These are phyloP conservation scores for Hemiscyllium ocellatum DNA, from an alignment of 2,113 vertebrate genomes.

Conservation along the genomic window DNA sequence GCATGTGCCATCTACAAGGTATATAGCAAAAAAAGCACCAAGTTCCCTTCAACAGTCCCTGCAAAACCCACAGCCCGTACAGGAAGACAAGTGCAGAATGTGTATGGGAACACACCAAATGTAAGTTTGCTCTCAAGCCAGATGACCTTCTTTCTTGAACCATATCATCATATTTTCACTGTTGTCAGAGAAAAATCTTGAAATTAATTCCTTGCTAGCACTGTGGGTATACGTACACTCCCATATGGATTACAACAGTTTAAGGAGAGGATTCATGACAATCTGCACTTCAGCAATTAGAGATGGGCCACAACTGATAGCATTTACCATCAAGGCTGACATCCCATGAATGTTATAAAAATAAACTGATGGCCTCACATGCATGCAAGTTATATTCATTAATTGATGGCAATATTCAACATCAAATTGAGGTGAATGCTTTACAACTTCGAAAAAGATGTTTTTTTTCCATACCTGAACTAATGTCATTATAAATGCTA, in stretches of 20 bases:
- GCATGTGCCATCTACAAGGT: no score
- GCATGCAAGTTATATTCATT: not conserved
- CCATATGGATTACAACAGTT: not conserved
- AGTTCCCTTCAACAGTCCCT: no score
- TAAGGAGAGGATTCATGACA: not conserved
- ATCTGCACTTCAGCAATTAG: not conserved
- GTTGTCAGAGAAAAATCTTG: no score
- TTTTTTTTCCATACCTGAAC: not conserved
- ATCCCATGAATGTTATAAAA: not conserved
- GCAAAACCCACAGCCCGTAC: no score
- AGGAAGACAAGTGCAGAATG: no score
- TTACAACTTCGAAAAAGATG: not conserved
- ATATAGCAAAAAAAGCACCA: no score
- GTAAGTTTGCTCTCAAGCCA: no score
- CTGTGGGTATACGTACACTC: not conserved
- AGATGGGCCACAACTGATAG: not conserved
- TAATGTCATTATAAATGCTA: not conserved
- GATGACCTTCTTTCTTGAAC: no score
- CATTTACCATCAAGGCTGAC: not conserved
- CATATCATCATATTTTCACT: no score
- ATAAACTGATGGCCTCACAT: not conserved
- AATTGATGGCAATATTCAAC: not conserved
- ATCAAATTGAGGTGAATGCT: not conserved
- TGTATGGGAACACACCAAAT: no score
- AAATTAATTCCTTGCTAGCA: no score